These are phyloP conservation scores for Nycticebus coucang DNA, from an alignment of 2,113 vertebrate species.

Conservation along the genomic window DNA sequence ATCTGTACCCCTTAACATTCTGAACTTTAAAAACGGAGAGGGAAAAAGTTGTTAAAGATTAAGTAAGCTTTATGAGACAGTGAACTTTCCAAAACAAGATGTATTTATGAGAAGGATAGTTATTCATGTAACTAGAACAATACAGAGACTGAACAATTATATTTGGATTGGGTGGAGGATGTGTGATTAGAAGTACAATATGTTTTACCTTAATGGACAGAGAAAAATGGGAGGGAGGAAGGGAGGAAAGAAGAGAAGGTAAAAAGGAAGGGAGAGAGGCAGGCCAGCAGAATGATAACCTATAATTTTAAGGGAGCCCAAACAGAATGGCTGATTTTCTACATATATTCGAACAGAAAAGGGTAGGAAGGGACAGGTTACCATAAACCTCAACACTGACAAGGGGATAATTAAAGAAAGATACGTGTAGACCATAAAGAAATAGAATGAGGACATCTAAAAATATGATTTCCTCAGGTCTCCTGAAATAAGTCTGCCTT, in stretches of 20 bases:
- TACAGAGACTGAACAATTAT: neutral
- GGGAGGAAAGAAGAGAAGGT: neutral
- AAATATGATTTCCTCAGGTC: neutral
- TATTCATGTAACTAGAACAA: neutral
- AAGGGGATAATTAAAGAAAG: neutral
- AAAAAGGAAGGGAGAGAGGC: too few relatives aligned
- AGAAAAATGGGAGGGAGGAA: neutral
- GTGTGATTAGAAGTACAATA: neutral
- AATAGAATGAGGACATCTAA: neutral
- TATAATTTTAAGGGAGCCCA: neutral
- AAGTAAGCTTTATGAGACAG: neutral
- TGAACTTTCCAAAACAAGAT: neutral
- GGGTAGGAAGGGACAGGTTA: neutral
- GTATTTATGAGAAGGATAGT: neutral
- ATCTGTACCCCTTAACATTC: too few relatives aligned
- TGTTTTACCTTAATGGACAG: neutral
- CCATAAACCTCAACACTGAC: neutral
- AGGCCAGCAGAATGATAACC: neutral
- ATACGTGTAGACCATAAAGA: neutral
- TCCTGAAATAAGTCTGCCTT: neutral
- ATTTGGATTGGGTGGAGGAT: neutral
- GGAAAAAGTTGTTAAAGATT: neutral
- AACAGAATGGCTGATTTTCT: neutral
- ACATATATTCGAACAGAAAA: neutral
- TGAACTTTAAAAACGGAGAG: too few relatives aligned